These are phyloP conservation scores for Gavialis gangeticus DNA, from an alignment of 2,113 vertebrate species.

Conservation along the genomic window DNA sequence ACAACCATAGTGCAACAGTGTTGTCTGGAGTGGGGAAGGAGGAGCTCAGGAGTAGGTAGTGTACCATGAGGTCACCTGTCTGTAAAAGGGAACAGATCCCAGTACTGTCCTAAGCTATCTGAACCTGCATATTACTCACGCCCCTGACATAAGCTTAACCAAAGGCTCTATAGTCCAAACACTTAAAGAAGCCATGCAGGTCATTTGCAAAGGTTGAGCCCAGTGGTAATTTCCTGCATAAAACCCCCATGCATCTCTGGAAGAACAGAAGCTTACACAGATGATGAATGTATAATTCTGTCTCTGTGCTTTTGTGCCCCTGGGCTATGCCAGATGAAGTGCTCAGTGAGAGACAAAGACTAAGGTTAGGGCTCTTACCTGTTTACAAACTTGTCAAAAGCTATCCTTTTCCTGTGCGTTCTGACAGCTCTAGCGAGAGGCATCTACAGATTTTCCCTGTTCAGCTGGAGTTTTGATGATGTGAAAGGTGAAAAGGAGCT, in stretches of 20 bases:
- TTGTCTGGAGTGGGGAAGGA: neutral
- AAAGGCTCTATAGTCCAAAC: neutral
- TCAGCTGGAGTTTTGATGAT: neutral
- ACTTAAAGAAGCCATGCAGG: too few relatives aligned
- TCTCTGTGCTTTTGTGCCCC: rapidly evolving
- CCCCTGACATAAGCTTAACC: rapidly evolving
- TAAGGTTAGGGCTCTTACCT: rapidly evolving
- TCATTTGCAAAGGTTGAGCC: too few relatives aligned
- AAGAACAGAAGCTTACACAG: rapidly evolving
- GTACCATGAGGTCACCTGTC: rapidly evolving
- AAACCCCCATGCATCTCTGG: rapidly evolving
- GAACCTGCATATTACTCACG: rapidly evolving
- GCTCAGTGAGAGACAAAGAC: neutral
- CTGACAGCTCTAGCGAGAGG: neutral
- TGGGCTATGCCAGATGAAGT: rapidly evolving
- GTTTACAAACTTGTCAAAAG: rapidly evolving
- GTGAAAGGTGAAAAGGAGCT: neutral
- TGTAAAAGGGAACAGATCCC: rapidly evolving
- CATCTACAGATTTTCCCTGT: neutral
- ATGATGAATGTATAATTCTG: rapidly evolving
- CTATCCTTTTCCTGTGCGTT: neutral
- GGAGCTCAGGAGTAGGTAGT: neutral
- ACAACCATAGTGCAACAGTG: rapidly evolving
- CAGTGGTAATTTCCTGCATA: neutral
- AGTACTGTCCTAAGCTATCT: rapidly evolving